Evolutionary conservation across 92 coral and sea anemone genomes (phyloP).

Genomic region (Actinernus sp.): DNA sequence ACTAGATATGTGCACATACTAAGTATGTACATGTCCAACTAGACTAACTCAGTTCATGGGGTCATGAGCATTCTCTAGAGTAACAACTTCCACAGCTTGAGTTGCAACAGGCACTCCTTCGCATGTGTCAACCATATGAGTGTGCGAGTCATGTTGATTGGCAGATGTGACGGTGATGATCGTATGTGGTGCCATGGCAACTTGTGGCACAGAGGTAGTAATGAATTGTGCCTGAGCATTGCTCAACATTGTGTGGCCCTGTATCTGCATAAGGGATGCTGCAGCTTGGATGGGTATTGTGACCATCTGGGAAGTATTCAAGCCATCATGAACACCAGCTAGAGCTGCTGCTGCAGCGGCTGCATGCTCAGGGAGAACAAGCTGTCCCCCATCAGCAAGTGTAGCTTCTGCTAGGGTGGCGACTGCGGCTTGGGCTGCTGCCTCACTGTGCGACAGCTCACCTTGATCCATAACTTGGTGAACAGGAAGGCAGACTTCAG

Average conservation of each 20-base stretch:
- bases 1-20: too few relatives aligned
- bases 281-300: constrained; percentile 98
- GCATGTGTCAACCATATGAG: constrained; percentile 86
- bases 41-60: constrained; percentile 35
- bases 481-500: constrained; percentile 78
- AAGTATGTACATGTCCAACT: too few relatives aligned
- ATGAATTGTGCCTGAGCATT: constrained; percentile 87
- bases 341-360: constrained; percentile 93
- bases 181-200: constrained; percentile 99
- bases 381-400: constrained; percentile 97
- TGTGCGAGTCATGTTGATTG: constrained; percentile 64
- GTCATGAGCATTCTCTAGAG: constrained; percentile 86
- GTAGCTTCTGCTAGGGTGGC: constrained; percentile 99
- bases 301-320: constrained; percentile 86
- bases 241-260: constrained; percentile 78
- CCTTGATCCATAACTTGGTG: constrained; percentile 87
- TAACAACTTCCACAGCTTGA: constrained; percentile 98
- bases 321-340: constrained; percentile 85
- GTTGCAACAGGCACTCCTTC: constrained; percentile 98
- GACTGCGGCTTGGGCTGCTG: constrained; percentile 98
- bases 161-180: constrained; percentile 88
- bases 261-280: constrained; percentile 96
- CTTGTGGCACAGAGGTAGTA: constrained; percentile 89
- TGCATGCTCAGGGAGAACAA: constrained; percentile 98
- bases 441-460: constrained; percentile 94